Conservation (phyloP, 1,140 invertebrate species). For the Musca vetustissima region DNA sequence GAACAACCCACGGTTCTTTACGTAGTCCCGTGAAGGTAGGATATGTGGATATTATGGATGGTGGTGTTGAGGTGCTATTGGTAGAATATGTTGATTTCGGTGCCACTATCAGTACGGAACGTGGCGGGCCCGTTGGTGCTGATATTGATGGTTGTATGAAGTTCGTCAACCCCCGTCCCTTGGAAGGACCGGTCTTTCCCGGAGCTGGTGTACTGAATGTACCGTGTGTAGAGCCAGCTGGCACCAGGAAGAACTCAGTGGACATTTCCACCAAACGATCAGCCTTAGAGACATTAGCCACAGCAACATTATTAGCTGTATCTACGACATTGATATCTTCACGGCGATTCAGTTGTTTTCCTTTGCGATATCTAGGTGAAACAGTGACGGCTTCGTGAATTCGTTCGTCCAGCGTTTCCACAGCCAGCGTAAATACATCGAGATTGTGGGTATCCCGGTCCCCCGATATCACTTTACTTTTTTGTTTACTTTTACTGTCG, state of each 20-base stretch:
- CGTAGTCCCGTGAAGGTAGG: slow-evolving; percentile 58
- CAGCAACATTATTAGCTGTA: slow-evolving; percentile 20
- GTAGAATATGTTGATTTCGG: slow-evolving; percentile 13
- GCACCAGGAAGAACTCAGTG: slow-evolving; percentile 76
- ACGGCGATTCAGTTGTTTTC: slow-evolving; percentile 40
- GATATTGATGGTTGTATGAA: slow-evolving; percentile 33
- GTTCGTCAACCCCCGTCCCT: slow-evolving; percentile 9
- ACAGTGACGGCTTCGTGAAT: not conserved
- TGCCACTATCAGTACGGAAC: slow-evolving; percentile 36
- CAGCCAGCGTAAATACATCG: slow-evolving; percentile 12
- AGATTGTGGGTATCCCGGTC: not conserved
- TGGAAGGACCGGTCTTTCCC: slow-evolving; percentile 23
- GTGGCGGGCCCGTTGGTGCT: slow-evolving; percentile 39
- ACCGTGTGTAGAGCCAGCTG: slow-evolving; percentile 52
- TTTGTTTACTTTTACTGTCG: slow-evolving; percentile 4
- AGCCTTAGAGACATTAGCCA: slow-evolving; percentile 55
- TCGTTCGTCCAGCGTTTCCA: not conserved
- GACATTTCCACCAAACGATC: slow-evolving; percentile 68
- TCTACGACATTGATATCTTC: slow-evolving; percentile 38
- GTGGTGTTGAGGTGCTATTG: slow-evolving; percentile 36
- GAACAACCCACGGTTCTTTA: slow-evolving; percentile 82
- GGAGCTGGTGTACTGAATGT: slow-evolving; percentile 29
- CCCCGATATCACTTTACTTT: slow-evolving; percentile 4
- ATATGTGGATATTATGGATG: slow-evolving; percentile 48
- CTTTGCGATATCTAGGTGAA: slow-evolving; percentile 25